Base-by-base conservation (phyloP, 2,113 vertebrate species). In the Mirza zaza region DNA sequence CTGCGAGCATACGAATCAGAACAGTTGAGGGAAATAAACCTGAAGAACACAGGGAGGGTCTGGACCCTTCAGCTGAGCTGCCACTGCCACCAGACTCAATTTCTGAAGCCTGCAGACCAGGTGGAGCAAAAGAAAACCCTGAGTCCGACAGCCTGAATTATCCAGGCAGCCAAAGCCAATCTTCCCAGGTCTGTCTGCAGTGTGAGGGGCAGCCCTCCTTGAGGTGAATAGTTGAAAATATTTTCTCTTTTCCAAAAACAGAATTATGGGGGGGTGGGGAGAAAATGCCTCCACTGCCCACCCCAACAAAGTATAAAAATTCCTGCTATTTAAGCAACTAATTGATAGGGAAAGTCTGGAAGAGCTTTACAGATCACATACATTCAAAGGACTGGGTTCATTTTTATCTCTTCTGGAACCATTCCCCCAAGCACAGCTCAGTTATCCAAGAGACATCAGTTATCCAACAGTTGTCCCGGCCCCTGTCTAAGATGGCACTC, bases 131-230 rank as follows among this genome's bases (percentile, higher is more conserved):
- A 57, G 42, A 27, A 36, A 75, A 70, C 88, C 93, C n/a, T 71
- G 92, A 71, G 27, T 76, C 92, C 88, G 85, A 95, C 92, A 87
- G 84, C 97, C 96, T 97, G 70, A 91, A 83, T 93, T 94, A 96
- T 29, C 8, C 23, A 67, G 87, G 88, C 93, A 96, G 83, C 75
- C 10, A 39, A 90, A 76, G 88, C 92, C 25, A 32, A 52, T 96
- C 18, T 27, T 57, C 95, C 70, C 90, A 68, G 27, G 87, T 68
- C 85, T 96, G 75, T 84, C 96, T 92, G 87, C 32, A 57, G 27
- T 6, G 5, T 21, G 27, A 77, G 55, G 21, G 34, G 32, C 25
- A 75, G 13, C 12, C 29, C 50, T 90, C 52, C 4, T 20, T 15
- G 34, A 48, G 59, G 36, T 59, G 18, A 11, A n/a, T 1, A 55